These are phyloP conservation scores for Polyploca ridens DNA, from an alignment of 2,888 invertebrate species.

Conservation along the genomic window DNA sequence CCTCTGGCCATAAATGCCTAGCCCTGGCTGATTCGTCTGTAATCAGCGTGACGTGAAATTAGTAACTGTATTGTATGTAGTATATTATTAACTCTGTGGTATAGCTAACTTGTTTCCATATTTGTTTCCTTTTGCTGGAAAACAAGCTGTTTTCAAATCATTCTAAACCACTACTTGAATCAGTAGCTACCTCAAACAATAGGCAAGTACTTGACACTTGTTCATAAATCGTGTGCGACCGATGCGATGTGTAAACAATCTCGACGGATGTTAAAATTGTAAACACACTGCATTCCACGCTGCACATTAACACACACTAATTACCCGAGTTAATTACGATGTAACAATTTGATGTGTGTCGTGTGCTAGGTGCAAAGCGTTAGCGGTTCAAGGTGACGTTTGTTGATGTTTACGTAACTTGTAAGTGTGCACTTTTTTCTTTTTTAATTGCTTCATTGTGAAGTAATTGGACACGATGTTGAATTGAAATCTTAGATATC, in stretches of 20 bases:
- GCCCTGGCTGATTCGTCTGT: too few species aligned
- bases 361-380: slow-evolving; percentile 25
- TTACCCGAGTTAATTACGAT: slow-evolving; percentile 45
- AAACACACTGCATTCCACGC: slow-evolving; percentile 39
- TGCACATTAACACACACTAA: slow-evolving; percentile 40
- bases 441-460: not conserved
- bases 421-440: not conserved
- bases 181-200: not conserved
- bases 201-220: slow-evolving; percentile 34
- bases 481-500: not conserved
- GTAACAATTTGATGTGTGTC: slow-evolving; percentile 46
- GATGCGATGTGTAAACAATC: slow-evolving; percentile 34
- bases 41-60: too few species aligned
- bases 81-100: too few species aligned
- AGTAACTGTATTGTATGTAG: too few species aligned
- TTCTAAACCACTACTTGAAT: not conserved
- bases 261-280: slow-evolving; percentile 34
- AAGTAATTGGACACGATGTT: not conserved
- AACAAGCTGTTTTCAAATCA: too few species aligned
- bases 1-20: too few species aligned
- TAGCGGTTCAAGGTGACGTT: slow-evolving; percentile 55
- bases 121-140: too few species aligned
- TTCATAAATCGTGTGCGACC: slow-evolving; percentile 37
- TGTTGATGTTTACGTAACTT: slow-evolving; percentile 38
- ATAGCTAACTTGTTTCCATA: too few species aligned